phyloP scores from a whole-genome alignment of 2,113 vertebrate species.

The Crocuta crocuta region DNA sequence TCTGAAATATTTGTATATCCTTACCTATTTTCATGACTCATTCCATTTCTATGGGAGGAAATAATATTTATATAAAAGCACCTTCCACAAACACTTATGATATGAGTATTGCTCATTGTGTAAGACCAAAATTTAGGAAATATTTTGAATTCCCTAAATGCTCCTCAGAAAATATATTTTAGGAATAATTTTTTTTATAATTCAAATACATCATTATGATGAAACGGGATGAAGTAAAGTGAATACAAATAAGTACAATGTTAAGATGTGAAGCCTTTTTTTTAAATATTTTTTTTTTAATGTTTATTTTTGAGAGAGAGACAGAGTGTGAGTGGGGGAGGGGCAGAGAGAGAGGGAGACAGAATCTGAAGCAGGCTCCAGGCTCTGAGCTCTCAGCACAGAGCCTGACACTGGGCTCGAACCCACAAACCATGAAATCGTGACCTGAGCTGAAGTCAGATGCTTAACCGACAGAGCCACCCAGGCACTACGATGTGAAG shows the following conservation, averaged over 20 bases:
- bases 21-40: neutral
- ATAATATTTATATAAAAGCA: neutral
- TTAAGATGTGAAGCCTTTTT: neutral
- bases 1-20: conserved; percentile 72
- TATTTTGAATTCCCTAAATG: neutral
- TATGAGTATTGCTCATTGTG: neutral
- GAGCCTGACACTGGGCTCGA: no score
- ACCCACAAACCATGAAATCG: no score
- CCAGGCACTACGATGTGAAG: neutral
- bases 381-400: no score
- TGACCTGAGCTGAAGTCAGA: no score
- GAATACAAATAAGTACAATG: neutral
- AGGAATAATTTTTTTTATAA: neutral
- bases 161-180: neutral
- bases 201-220: neutral
- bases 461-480: no score
- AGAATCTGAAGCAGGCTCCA: no score
- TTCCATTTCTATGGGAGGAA: neutral
- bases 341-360: no score
- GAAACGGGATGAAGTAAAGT: neutral
- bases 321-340: no score
- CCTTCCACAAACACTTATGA: neutral
- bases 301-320: no score
- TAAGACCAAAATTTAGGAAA: neutral
- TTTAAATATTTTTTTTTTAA: no score